Base-by-base conservation (phyloP, 2,888 invertebrate genomes). In the Lamellibrachia satsuma region DNA sequence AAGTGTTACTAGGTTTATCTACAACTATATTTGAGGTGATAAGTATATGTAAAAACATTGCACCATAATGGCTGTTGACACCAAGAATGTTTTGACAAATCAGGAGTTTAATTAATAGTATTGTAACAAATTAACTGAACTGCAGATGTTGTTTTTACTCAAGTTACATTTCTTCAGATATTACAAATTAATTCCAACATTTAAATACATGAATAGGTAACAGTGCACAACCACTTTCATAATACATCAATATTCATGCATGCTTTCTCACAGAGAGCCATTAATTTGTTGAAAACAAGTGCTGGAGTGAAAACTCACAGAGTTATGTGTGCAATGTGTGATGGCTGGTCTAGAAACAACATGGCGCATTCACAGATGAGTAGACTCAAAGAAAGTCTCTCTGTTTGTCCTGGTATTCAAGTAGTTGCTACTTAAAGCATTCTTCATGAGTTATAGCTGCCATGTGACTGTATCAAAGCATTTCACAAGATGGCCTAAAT, bases 201-300 rank as follows among this genome's bases (percentile, higher is more conserved):
- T 75, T 75, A 75, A 75, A 75, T 75, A 75, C 75, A 75, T 22
- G 75, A 75, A 11, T 75, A 75, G 75, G 75, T 75, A 75, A 75
- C 22, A 22, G 75, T 75, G 75, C 75, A 75, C n/a, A 75, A 75
- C 75, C 75, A 75, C 75, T 75, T 75, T 75, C 75, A 75, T 75
- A 75, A 75, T 75, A 22, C 75, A 75, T 75, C 75, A 75, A 75
- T 22, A 75, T 75, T 75, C 75, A 75, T 75, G 75, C 75, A 75
- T 75, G 75, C 75, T 75, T 75, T 75, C 22, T 75, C 75, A 75
- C 75, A 22, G 75, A 75, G 75, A 75, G n/a, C 75, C 75, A 75
- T 75, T 75, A 75, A 75, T 75, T 75, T 75, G 75, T 75, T 75
- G 75, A 75, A 75, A 75, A 75, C 75, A 75, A 75, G 75, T 22